Conservation (phyloP, 1,140 invertebrate genomes). For the Zaprionus tsacasi region DNA sequence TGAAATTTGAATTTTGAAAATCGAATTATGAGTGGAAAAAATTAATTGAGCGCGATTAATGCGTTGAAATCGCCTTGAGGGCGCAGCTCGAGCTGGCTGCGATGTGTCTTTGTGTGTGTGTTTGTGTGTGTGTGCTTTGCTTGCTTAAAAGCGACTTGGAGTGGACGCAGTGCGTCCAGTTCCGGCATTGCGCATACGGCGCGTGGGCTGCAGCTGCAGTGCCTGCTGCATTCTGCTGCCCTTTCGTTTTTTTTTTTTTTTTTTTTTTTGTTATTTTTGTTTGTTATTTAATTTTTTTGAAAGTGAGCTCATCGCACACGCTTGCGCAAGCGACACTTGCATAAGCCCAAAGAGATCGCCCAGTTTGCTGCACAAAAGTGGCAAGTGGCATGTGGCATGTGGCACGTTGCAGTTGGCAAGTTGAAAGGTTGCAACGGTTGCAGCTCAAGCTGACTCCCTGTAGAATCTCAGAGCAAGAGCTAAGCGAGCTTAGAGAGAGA, state of each 20-base stretch:
- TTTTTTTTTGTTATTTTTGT: conserved; percentile 12
- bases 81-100: neutral
- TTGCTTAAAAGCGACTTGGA: conserved; percentile 46
- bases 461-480: neutral
- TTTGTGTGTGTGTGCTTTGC: too few species aligned
- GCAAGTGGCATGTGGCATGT: neutral
- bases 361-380: neutral
- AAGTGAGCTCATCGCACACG: conserved; percentile 55
- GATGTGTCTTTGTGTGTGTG: too few species aligned
- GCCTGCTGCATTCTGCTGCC: neutral
- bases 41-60: conserved; percentile 55
- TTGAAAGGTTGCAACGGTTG: neutral
- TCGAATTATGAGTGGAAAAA: conserved; percentile 17
- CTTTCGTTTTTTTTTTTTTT: conserved; percentile 18
- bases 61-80: conserved; percentile 32
- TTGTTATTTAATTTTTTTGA: conserved; percentile 39
- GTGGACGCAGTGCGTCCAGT: conserved; percentile 64
- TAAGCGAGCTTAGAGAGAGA: too few species aligned
- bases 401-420: neutral
- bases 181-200: conserved; percentile 28
- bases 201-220: conserved; percentile 40
- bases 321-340: conserved; percentile 49
- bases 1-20: conserved; percentile 21
- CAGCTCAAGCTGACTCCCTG: neutral
- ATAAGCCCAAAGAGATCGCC: neutral